Conservation (phyloP, 2,113 vertebrate genomes). For the Pollachius pollachius region DNA sequence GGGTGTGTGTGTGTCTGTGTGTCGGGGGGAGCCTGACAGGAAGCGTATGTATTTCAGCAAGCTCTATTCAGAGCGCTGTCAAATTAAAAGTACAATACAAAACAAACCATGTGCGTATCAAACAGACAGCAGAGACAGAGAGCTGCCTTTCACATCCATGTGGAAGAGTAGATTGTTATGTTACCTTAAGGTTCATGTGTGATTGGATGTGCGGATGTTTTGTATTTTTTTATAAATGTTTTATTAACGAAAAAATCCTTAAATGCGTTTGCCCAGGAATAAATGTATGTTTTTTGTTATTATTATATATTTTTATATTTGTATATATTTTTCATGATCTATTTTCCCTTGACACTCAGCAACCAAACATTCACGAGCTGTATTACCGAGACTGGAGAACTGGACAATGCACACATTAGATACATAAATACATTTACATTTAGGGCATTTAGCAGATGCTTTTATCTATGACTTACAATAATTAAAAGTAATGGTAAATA, state of each 20-base stretch:
- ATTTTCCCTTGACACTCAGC: too few species aligned
- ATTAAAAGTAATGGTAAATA: too few species aligned
- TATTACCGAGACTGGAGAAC: constrained; percentile 27
- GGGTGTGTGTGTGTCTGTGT: not conserved
- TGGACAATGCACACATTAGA: constrained; percentile 28
- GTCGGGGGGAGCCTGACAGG: not conserved
- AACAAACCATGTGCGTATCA: constrained; percentile 73
- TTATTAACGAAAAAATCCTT: too few species aligned
- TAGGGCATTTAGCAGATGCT: too few species aligned
- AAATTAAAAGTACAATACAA: constrained; percentile 80
- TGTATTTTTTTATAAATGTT: too few species aligned
- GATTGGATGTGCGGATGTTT: not conserved
- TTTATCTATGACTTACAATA: too few species aligned
- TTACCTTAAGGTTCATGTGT: too few species aligned
- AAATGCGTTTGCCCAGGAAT: too few species aligned
- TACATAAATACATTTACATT: not conserved
- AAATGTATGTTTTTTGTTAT: too few species aligned
- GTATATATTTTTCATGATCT: too few species aligned
- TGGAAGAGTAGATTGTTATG: too few species aligned
- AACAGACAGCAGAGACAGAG: constrained; percentile 56
- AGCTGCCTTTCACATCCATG: constrained; percentile 35
- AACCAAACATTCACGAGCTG: not conserved
- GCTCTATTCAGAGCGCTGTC: constrained; percentile 75
- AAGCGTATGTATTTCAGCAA: constrained; percentile 5
- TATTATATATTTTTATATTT: not conserved